Percentiles rank a stretch among this genome's conserved stretches.
Evolutionary conservation across 2,797 vertebrate genomes (phyloP).

Genomic region (Ctenopoma multispine): DNA sequence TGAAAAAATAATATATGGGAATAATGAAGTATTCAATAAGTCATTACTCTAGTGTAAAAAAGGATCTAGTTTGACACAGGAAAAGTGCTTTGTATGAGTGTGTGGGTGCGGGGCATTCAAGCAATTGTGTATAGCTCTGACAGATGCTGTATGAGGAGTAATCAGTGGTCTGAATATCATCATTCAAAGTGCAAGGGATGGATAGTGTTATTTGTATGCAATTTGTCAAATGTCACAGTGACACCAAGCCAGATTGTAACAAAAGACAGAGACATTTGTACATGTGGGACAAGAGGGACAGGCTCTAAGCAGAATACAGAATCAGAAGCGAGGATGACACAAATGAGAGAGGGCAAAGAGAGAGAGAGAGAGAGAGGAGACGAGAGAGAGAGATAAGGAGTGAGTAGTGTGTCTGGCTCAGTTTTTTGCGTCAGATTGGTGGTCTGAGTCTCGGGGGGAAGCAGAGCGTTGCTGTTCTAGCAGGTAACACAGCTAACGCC

Average conservation of each 20-base stretch:
- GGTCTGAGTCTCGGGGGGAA: slow-evolving; percentile 57
- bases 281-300: slow-evolving; percentile 48
- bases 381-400: slow-evolving; percentile 16
- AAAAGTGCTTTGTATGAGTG: slow-evolving; percentile 15
- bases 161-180: slow-evolving; percentile 52
- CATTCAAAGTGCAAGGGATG: slow-evolving; percentile 48
- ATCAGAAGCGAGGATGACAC: slow-evolving; percentile 33
- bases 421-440: slow-evolving; percentile 42
- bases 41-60: slow-evolving; percentile 64
- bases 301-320: slow-evolving; percentile 53
- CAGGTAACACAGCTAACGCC: slow-evolving; percentile 60
- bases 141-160: slow-evolving; percentile 42
- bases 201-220: slow-evolving; percentile 51
- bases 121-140: slow-evolving; percentile 22
- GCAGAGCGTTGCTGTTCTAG: slow-evolving; percentile 64
- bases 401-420: slow-evolving; percentile 35
- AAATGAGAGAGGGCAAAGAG: slow-evolving; percentile 24
- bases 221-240: slow-evolving; percentile 74
- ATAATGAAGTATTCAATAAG: slow-evolving; percentile 74
- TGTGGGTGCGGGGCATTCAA: slow-evolving; percentile 4
- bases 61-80: slow-evolving; percentile 11
- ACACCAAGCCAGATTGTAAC: slow-evolving; percentile 57
- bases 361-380: slow-evolving; percentile 21
- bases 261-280: slow-evolving; percentile 62
- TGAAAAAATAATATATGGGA: slow-evolving; percentile 63